Base-by-base conservation (phyloP, 2,797 vertebrate species). In the Sardinella longiceps region DNA sequence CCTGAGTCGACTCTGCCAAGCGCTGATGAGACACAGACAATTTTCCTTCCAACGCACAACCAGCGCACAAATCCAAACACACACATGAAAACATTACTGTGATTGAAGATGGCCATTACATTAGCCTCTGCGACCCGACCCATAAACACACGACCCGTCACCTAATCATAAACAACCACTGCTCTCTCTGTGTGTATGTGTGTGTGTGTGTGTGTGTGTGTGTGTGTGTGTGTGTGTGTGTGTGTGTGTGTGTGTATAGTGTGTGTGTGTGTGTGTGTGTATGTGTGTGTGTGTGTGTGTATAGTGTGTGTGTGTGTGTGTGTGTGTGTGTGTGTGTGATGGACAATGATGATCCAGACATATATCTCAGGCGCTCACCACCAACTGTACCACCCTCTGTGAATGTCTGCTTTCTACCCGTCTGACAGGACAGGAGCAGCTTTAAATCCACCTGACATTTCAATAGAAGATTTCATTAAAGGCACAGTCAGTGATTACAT, bases 121-220 rank as follows among this genome's bases (percentile, higher is more conserved):
- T 50, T 50, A 50, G 48, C 53, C 53, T 23, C 18, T 20, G 1
- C 20, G 20, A 56, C 53, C 53, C 18, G 1, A 23, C 20, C 51
- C 97, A 98, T 99, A 92, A 87, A 53, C 14, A 10, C 53, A 56
- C 3, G 25, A 56, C 4, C 4, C 77, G 9, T 25, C 33, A 14
- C 77, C 60, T 23, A 43, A 43, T 43, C 7, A 43, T 43, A 43
- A 43, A 43, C 43, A 43, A 43, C 43, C 2, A 43, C 43, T 53
- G n/a, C n/a, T n/a, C n/a, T n/a, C n/a, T n/a, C n/a, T n/a, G n/a
- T n/a, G n/a, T n/a, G n/a, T n/a, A n/a, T n/a, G n/a, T n/a, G n/a
- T n/a, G n/a, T n/a, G n/a, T n/a, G n/a, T n/a, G n/a, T n/a, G n/a
- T n/a, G n/a, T n/a, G n/a, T n/a, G n/a, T n/a, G n/a, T n/a, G n/a